Evolutionary conservation across 2,888 invertebrate species (phyloP).

Genomic region (Protophormia terraenovae): DNA sequence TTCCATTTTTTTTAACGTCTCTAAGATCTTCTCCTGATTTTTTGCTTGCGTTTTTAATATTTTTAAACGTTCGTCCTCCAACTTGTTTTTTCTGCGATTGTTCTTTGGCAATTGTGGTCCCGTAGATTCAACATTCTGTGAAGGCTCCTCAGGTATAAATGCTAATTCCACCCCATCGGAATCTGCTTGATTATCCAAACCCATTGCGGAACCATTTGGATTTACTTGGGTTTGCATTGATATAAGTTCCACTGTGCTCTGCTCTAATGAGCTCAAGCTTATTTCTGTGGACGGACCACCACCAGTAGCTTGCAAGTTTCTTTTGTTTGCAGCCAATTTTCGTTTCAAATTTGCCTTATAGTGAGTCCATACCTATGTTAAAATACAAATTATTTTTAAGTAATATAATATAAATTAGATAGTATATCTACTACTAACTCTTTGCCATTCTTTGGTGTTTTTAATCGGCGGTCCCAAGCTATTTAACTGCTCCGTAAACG

Average conservation of each 20-base stretch:
- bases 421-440: not conserved
- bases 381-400: not conserved
- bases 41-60: not conserved
- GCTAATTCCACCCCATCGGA: not conserved
- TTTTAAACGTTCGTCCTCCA: not conserved
- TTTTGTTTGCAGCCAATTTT: not conserved
- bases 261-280: slow-evolving; percentile 1
- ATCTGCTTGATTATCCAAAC: not conserved
- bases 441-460: slow-evolving; percentile 12
- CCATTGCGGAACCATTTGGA: not conserved
- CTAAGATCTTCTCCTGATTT: not conserved
- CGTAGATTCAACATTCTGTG: not conserved
- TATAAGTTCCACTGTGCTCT: not conserved
- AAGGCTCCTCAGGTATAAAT: not conserved
- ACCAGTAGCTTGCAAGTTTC: not conserved
- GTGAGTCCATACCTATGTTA: not conserved
- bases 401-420: not conserved
- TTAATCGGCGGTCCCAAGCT: slow-evolving; percentile 8
- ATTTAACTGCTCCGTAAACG: too few relatives aligned
- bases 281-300: slow-evolving; percentile 3
- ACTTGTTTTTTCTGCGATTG: not conserved
- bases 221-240: not conserved
- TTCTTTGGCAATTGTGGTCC: not conserved
- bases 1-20: not conserved
- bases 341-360: not conserved